Base-by-base conservation (phyloP, 23 tunicate species). In the Corella eumyota region DNA sequence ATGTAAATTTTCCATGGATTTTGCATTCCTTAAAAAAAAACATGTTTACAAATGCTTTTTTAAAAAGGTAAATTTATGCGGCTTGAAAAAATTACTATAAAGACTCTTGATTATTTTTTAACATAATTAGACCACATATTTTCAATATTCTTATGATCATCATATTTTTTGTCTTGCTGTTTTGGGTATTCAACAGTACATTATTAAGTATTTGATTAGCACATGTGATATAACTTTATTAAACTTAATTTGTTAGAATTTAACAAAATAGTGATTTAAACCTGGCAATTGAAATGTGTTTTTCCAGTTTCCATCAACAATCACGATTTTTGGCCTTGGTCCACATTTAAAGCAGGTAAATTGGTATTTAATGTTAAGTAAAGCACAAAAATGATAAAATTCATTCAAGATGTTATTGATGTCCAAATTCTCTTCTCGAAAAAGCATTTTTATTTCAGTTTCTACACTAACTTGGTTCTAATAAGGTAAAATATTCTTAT, bases 361-460 rank as follows among this genome's bases (percentile, higher is more conserved):
- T 15, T 15, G 6, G 29, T 54, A 54, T 23, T 6, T 54, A 15
- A 19, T 19, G 31, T 54, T 34, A 54, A 22, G 15, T 15, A 54
- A 4, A 1, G 60, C 60, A 54, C 60, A 54, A 25, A 23, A 54
- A 7, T 54, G 60, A 25, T 54, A 54, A 54, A n/a, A n/a, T n/a
- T n/a, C n/a, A n/a, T n/a, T n/a, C n/a, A n/a, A n/a, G n/a, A n/a
- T n/a, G n/a, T n/a, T n/a, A n/a, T n/a, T n/a, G n/a, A n/a, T n/a
- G n/a, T n/a, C n/a, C n/a, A n/a, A n/a, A n/a, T n/a, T n/a, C n/a
- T n/a, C n/a, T n/a, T n/a, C n/a, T n/a, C n/a, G n/a, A n/a, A n/a
- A n/a, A n/a, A n/a, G n/a, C n/a, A n/a, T n/a, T n/a, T n/a, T n/a
- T n/a, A n/a, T n/a, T n/a, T n/a, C n/a, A n/a, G n/a, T n/a, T n/a